Conservation (phyloP, 1,140 invertebrate species). For the Colletes latitarsis region DNA sequence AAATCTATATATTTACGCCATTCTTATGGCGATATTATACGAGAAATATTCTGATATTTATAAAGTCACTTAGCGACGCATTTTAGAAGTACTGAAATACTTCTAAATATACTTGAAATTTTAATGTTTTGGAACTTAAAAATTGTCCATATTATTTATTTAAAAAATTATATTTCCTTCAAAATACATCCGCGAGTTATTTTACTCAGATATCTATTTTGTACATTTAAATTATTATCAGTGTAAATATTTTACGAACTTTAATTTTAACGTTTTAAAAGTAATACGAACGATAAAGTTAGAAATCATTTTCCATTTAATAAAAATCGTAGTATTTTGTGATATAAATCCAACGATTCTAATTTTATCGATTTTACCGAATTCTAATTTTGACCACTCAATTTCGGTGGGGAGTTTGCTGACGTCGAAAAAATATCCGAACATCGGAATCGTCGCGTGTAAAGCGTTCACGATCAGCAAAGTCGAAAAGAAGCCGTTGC, state of each 20-base stretch:
- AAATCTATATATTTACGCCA: too few relatives aligned
- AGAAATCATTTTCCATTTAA: not conserved
- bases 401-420: slow-evolving; percentile 7
- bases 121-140: too few relatives aligned
- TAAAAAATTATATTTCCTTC: too few relatives aligned
- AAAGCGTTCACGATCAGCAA: not conserved
- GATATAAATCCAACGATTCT: slow-evolving; percentile 9
- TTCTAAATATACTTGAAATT: not conserved
- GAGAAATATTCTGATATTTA: not conserved
- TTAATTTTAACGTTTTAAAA: not conserved
- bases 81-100: too few relatives aligned
- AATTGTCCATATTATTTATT: too few relatives aligned
- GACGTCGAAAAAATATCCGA: slow-evolving; percentile 19
- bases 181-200: too few relatives aligned
- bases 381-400: slow-evolving; percentile 22
- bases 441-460: not conserved
- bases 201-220: too few relatives aligned
- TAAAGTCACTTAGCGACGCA: too few relatives aligned
- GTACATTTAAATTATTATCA: too few relatives aligned
- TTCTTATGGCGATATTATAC: not conserved
- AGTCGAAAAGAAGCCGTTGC: not conserved
- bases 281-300: not conserved
- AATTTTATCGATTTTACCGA: slow-evolving; percentile 16
- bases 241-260: not conserved
- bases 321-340: slow-evolving; percentile 2